Evolutionary conservation across 2,888 invertebrate species (phyloP), one percentile per base, ranked within the genome.

Genomic region (Callinectes sapidus): DNA sequence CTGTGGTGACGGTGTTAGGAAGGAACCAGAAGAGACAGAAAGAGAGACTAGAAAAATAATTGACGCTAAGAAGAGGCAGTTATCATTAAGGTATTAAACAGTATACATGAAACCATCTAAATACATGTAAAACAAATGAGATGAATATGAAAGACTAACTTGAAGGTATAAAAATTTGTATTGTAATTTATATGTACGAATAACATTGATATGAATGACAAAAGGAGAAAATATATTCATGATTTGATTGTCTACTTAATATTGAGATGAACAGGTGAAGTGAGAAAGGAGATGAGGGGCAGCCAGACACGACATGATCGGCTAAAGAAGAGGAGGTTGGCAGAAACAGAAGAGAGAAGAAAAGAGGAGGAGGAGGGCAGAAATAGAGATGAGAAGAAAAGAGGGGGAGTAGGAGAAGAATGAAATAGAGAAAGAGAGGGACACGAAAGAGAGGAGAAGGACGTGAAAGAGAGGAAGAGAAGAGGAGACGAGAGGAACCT

Each of bases 31-130:
- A 71, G 71, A 71, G n/a, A 71, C n/a, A 71, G 71, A 71, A 13
- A 71, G 28, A 13, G 28, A 71, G 81, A 81, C 16, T 14, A n/a
- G 35, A 81, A 35, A 81, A 81, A 81, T 81, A 81, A 35, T 61
- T 81, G 28, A 81, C n/a, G 81, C 81, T 35, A 81, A 35, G 81
- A 35, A 81, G 35, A 81, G 35, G 81, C 81, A 35, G 81, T 81
- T 81, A 81, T 81, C 32, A 35, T 81, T 81, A 35, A 2, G 32
- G 3, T 35, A 81, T 81, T 81, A 81, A 71, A 71, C 35, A 81
- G 18, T 35, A 14, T 81, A 81, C 18, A 35, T 81, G 16, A 81
- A 6, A 81, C 28, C 13, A 81, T 81, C 2, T 2, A 35, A 28
- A 71, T 71, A 71, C 28, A 28, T 28, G 35, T 81, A 16, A 81